Conservation (phyloP, 1,140 invertebrate genomes). For the Anagrus nilaparvatae region DNA sequence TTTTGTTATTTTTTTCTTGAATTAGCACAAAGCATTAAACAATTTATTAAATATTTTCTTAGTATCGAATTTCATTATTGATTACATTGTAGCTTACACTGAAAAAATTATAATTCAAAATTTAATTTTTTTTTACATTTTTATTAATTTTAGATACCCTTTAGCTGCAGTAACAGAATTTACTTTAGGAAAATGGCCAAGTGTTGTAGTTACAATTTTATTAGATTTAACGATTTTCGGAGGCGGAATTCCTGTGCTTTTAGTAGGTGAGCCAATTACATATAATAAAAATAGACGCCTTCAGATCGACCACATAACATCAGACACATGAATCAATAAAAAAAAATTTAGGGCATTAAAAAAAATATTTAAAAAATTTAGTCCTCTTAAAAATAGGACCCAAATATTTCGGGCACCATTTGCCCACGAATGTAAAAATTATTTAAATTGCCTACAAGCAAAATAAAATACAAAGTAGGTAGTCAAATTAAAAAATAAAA, state of each 20-base stretch:
- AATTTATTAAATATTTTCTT: neutral
- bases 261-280: constrained; percentile 65
- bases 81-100: too few species aligned
- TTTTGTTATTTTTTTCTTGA: too few species aligned
- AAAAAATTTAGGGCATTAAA: neutral
- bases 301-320: neutral
- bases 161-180: constrained; percentile 67
- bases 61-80: too few species aligned
- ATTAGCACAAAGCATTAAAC: neutral
- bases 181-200: constrained; percentile 49
- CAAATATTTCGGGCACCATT: too few species aligned
- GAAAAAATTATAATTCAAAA: neutral
- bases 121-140: neutral
- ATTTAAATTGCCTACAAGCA: too few species aligned
- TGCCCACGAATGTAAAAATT: too few species aligned
- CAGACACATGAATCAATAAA: neutral
- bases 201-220: constrained; percentile 53
- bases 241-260: constrained; percentile 63
- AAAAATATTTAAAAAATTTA: neutral
- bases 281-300: constrained; percentile 5
- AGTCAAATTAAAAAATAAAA: too few species aligned
- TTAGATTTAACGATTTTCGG: constrained; percentile 64
- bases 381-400: too few species aligned
- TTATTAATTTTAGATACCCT: constrained; percentile 53
- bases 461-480: too few species aligned